Evolutionary conservation across 2,797 vertebrate species (phyloP).

Genomic region (Atherinosoma microstoma): DNA sequence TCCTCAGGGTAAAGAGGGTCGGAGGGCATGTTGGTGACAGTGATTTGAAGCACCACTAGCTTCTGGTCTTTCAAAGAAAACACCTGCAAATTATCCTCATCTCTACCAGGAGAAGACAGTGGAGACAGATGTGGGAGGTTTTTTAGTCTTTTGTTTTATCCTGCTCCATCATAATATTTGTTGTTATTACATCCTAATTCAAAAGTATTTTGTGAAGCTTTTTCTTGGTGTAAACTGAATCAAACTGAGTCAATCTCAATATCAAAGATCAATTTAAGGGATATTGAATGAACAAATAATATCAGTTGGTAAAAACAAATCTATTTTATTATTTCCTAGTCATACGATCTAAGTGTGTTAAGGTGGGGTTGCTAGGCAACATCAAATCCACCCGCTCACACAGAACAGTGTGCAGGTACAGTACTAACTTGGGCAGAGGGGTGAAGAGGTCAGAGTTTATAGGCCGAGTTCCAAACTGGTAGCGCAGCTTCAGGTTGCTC

Average conservation of each 20-base stretch:
- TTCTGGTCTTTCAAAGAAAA: constrained; percentile 90
- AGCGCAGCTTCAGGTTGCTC: constrained; percentile 90
- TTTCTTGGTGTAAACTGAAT: background rate
- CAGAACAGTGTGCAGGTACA: background rate
- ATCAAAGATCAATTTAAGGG: too few species aligned
- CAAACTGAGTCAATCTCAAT: too few species aligned
- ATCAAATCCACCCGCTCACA: constrained; percentile 7
- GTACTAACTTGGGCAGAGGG: constrained; percentile 87
- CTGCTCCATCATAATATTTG: background rate
- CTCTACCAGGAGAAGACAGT: constrained; percentile 51
- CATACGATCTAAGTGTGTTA: background rate
- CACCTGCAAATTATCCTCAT: constrained; percentile 82
- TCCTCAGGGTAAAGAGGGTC: constrained; percentile 80
- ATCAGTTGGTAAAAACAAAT: background rate
- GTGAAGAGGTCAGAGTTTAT: constrained; percentile 82
- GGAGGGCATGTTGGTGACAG: constrained; percentile 89
- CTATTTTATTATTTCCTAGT: background rate
- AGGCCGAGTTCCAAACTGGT: constrained; percentile 86
- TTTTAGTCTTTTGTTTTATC: background rate
- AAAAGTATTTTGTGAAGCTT: background rate
- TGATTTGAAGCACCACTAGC: constrained; percentile 88
- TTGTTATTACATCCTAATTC: background rate
- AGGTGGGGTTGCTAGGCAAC: constrained; percentile 14
- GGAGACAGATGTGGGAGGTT: background rate
- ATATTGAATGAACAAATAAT: too few species aligned